Base-by-base conservation (phyloP, 2,113 vertebrate genomes). In the Onychorhynchus coronatus region DNA sequence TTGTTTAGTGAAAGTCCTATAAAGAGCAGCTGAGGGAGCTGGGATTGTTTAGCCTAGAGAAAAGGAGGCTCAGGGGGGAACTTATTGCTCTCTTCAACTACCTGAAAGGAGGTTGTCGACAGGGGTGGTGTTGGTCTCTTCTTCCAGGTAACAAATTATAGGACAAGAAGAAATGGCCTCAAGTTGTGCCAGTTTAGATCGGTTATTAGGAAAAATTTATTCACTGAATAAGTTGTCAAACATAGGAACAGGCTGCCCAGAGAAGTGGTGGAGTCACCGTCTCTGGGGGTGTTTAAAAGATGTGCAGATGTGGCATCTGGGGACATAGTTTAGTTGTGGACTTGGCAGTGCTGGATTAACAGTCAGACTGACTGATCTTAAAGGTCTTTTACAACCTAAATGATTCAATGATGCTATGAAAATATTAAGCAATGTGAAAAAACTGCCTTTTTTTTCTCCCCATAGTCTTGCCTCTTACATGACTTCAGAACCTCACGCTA, bases 81-180 rank as follows among this genome's bases (percentile, higher is more conserved):
- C 7, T 66, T 17, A n/a, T 23, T 0, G 2, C 15, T 47, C 44
- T 71, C 25, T 79, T 31, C n/a, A 67, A 6, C 15, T 52, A 4
- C 62, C 50, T 58, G 50, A 84, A 71, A 79, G 35, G 25, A 50
- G 6, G 5, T 4, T 67, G 33, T 30, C 37, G 14, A 0, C 5
- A 39, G 41, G 41, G 0, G 0, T 28, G 7, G 2, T 10, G 14
- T 61, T 0, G 0, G 17, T 39, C 33, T 81, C 27, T 85, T 86
- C 28, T 80, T 5, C 37, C 42, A 33, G 19, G 21, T 55, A 33
- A 33, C 24, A 76, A 76, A 16, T 1, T 3, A 65, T 18, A 68
- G 53, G 24, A 53, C 10, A 35, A 41, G 39, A 85, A n/a, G 9
- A 75, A 49, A 56, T 1, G 7, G 23, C n/a, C 27, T 67, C 41